Percentiles rank a stretch among this genome's conserved stretches.
Conservation (phyloP, 2,113 vertebrate species). For the Camelus dromedarius region DNA sequence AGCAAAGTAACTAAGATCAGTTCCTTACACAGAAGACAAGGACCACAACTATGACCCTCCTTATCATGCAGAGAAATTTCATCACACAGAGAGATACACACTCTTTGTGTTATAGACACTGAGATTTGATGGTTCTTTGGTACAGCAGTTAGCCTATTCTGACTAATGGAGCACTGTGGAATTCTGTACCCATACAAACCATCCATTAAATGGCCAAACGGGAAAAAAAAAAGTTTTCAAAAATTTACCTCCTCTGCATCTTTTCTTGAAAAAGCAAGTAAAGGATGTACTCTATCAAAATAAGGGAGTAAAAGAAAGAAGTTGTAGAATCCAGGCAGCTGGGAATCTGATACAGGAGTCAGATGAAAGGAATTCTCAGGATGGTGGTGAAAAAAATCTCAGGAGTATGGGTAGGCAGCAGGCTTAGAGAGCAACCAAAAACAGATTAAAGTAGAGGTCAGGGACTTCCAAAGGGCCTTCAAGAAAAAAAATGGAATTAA, state of each 20-base stretch:
- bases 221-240: neutral
- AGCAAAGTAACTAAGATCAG: neutral
- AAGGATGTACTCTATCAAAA: neutral
- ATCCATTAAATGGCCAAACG: neutral
- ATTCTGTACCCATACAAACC: neutral
- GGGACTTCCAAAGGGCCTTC: neutral
- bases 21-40: neutral
- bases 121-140: neutral
- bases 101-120: neutral
- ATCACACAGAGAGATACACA: neutral
- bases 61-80: neutral
- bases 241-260: neutral
- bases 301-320: constrained; percentile 5
- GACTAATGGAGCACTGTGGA: neutral
- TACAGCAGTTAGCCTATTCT: neutral
- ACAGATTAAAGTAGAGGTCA: neutral
- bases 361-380: neutral
- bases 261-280: neutral
- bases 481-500: neutral
- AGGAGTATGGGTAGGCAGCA: neutral
- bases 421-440: neutral
- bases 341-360: neutral
- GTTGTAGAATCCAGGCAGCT: neutral
- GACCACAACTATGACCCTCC: neutral
- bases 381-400: neutral